These are phyloP conservation scores for Scolanthus callimorphus DNA, from an alignment of 92 coral and sea anemone genomes.

Conservation along the genomic window DNA sequence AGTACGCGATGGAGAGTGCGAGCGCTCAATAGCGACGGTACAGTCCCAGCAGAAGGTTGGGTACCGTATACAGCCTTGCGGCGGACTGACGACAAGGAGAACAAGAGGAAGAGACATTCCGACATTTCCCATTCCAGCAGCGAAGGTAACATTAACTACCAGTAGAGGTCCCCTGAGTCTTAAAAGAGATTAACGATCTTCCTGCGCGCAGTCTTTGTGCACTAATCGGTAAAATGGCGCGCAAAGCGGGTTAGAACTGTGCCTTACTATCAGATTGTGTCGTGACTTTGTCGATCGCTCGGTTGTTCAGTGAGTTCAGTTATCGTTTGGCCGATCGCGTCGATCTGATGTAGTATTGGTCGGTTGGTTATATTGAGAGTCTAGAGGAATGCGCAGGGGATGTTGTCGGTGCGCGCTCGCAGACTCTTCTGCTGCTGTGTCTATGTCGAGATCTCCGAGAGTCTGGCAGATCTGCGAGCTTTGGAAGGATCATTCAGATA, in stretches of 20 bases:
- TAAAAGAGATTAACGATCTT: too few relatives aligned
- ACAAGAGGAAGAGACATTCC: slow-evolving; percentile 76
- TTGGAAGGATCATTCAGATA: background rate
- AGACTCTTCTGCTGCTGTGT: background rate
- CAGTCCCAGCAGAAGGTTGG: slow-evolving; percentile 88
- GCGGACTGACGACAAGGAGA: slow-evolving; percentile 73
- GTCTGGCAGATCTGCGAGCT: background rate
- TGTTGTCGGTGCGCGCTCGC: background rate
- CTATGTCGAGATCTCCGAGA: background rate
- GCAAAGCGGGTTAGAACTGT: background rate
- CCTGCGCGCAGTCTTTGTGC: too few relatives aligned
- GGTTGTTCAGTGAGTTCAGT: too few relatives aligned
- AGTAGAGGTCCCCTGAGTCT: too few relatives aligned
- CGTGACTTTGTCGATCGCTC: background rate
- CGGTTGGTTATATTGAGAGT: too few relatives aligned
- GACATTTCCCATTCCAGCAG: slow-evolving; percentile 98
- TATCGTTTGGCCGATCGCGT: too few relatives aligned
- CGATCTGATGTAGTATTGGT: too few relatives aligned
- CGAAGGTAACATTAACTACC: slow-evolving; percentile 82
- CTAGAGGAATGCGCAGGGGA: background rate
- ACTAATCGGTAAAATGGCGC: too few relatives aligned
- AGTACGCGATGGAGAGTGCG: slow-evolving; percentile 93
- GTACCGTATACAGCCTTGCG: slow-evolving; percentile 77
- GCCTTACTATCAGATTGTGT: too few relatives aligned
- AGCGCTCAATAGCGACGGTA: slow-evolving; percentile 75